Conservation (phyloP, 1,140 invertebrate genomes). For the Drosophila tristis region DNA sequence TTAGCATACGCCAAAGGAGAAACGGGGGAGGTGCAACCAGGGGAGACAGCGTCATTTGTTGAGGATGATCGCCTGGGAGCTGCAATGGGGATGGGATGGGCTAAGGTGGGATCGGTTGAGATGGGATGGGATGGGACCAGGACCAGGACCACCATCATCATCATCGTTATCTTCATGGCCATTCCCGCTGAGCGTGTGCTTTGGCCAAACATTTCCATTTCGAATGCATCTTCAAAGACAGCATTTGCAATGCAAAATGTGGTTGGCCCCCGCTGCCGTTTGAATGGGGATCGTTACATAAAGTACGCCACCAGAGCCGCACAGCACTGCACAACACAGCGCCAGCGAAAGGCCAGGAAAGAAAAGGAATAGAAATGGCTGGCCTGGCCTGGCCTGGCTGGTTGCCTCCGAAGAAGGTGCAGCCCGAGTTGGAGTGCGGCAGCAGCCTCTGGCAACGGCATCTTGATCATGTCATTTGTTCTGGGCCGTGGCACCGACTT, state of each 20-base stretch:
- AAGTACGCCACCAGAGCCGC: slow-evolving; percentile 65
- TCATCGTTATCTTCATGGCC: slow-evolving; percentile 24
- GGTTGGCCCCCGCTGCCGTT: slow-evolving; percentile 19
- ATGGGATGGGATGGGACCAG: too few relatives aligned
- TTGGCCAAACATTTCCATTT: slow-evolving; percentile 62
- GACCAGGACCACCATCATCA: neutral
- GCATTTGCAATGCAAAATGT: slow-evolving; percentile 70
- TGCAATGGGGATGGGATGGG: neutral
- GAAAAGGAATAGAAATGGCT: slow-evolving; percentile 25
- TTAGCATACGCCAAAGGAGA: slow-evolving; percentile 58
- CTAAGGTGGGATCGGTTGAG: neutral
- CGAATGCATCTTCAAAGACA: slow-evolving; percentile 27
- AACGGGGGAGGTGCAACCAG: neutral
- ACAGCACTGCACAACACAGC: slow-evolving; percentile 27
- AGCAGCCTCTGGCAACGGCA: slow-evolving; percentile 31
- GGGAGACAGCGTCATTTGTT: slow-evolving; percentile 61
- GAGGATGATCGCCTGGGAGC: slow-evolving; percentile 43
- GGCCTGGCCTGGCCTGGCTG: neutral
- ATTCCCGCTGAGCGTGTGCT: slow-evolving; percentile 42
- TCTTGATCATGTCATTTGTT: slow-evolving; percentile 75
- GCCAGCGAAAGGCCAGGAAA: slow-evolving; percentile 13
- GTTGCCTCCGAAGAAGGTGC: too few relatives aligned
- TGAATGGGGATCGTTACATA: slow-evolving; percentile 74
- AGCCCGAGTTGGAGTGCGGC: too few relatives aligned
- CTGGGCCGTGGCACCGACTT: slow-evolving; percentile 25